These are phyloP conservation scores for Habropoda laboriosa DNA, from an alignment of 1,140 invertebrate genomes.

Conservation along the genomic window DNA sequence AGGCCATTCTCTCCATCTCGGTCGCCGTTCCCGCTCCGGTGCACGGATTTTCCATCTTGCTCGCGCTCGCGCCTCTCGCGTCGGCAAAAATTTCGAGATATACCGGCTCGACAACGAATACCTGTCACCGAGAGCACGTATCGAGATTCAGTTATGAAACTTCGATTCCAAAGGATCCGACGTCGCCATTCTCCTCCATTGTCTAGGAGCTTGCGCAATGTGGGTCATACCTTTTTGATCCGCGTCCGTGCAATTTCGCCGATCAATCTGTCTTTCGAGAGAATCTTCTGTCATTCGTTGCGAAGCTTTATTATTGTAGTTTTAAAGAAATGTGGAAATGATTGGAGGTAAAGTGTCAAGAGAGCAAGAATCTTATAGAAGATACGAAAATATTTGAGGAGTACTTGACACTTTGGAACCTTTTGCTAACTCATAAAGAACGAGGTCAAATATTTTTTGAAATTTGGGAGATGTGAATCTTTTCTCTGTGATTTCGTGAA, in stretches of 20 bases:
- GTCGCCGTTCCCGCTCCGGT: conserved; percentile 1
- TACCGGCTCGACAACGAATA: conserved; percentile 44
- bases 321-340: too few relatives aligned
- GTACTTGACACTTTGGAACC: too few relatives aligned
- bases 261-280: background rate
- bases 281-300: too few relatives aligned
- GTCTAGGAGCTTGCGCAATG: conserved; percentile 36
- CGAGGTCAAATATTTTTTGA: too few relatives aligned
- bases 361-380: too few relatives aligned
- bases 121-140: conserved; percentile 33
- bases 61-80: conserved; percentile 1
- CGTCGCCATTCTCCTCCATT: conserved; percentile 28
- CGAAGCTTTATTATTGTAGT: background rate
- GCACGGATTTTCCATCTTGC: background rate
- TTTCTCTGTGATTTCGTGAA: too few relatives aligned
- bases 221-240: background rate
- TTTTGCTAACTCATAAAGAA: too few relatives aligned
- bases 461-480: too few relatives aligned
- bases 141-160: conserved; percentile 58
- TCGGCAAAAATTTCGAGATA: conserved; percentile 48
- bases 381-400: too few relatives aligned
- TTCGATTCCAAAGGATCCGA: conserved; percentile 8
- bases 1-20: conserved; percentile 38
- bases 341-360: too few relatives aligned
- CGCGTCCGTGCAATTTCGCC: background rate